A percentile compares a stretch with the other conserved stretches of the same genome.
phyloP scores from a whole-genome alignment of 2,797 vertebrate species.

The Sebastes melanostomus region DNA sequence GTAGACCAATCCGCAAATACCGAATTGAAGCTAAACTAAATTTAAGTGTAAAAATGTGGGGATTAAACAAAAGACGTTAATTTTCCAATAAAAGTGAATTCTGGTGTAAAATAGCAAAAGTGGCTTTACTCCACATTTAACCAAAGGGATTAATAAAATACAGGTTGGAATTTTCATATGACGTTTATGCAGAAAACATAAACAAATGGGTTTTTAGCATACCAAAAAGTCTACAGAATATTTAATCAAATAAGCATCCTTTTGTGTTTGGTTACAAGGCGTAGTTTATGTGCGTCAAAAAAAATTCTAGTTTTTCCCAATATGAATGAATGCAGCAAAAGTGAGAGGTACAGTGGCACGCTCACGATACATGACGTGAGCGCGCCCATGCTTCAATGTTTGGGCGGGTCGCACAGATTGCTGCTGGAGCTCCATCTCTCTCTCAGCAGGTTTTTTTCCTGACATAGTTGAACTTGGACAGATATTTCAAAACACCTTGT shows the following conservation, averaged over 20 bases:
- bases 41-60: no score
- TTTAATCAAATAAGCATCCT: not conserved
- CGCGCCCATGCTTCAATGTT: not conserved
- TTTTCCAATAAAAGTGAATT: not conserved
- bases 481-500: not conserved
- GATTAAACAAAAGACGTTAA: not conserved
- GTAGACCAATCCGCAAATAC: not conserved
- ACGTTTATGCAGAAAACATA: not conserved
- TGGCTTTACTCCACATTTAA: not conserved
- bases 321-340: not conserved
- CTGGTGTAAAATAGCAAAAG: not conserved
- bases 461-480: not conserved
- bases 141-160: not conserved
- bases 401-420: not conserved
- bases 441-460: not conserved
- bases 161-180: not conserved
- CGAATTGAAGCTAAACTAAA: not conserved
- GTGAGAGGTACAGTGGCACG: not conserved
- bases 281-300: fast-evolving
- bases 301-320: not conserved
- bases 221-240: not conserved
- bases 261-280: not conserved
- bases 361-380: not conserved
- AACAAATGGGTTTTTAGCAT: not conserved
- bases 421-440: no score